These are phyloP conservation scores for Pantherophis alleghaniensis DNA, from an alignment of 2,797 vertebrate genomes.

Conservation along the genomic window DNA sequence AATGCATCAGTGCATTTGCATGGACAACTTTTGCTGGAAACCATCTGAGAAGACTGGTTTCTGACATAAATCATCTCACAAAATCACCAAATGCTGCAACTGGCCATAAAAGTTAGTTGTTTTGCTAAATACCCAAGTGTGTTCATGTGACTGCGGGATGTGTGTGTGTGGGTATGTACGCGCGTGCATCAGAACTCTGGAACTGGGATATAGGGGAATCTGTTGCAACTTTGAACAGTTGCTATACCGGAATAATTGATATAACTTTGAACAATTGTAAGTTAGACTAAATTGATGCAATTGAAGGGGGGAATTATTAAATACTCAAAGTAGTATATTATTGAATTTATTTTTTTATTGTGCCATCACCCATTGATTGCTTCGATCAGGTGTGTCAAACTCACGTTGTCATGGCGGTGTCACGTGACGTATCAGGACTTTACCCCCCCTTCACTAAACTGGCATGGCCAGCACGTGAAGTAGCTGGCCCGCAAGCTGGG, in stretches of 20 bases:
- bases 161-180: neutral
- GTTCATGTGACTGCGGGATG: neutral
- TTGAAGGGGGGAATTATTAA: neutral
- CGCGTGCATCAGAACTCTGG: neutral
- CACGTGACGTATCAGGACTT: too few relatives aligned
- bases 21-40: neutral
- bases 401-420: too few relatives aligned
- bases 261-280: neutral
- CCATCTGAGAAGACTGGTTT: neutral
- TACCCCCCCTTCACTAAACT: too few relatives aligned
- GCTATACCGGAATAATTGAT: neutral
- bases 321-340: neutral
- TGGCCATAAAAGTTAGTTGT: neutral
- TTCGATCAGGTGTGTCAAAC: neutral
- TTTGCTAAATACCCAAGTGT: neutral
- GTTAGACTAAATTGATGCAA: neutral
- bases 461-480: accelerated
- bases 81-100: neutral
- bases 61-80: neutral
- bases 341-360: neutral
- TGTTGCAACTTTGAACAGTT: neutral
- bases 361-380: neutral
- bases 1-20: neutral
- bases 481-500: too few relatives aligned
- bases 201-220: neutral